These are phyloP conservation scores for Monoplex corrugatus DNA, from an alignment of 2,888 invertebrate species.

Conservation along the genomic window DNA sequence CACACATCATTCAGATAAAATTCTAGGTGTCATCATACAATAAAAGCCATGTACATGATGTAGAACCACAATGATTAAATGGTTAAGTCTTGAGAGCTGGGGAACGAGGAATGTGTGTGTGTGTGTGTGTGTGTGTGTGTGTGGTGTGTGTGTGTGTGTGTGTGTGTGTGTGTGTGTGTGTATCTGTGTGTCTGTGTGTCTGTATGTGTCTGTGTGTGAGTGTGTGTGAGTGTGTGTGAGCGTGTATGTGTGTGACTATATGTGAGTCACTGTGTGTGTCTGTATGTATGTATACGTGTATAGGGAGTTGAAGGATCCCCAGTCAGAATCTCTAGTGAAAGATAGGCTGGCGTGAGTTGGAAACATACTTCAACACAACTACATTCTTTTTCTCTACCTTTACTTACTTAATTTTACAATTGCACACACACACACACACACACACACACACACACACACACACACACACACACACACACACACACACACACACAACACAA, in stretches of 20 bases:
- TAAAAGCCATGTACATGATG: too few relatives aligned
- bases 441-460: neutral
- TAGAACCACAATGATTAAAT: too few relatives aligned
- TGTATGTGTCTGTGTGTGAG: too few relatives aligned
- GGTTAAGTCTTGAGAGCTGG: too few relatives aligned
- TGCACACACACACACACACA: conserved; percentile 26
- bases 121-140: too few relatives aligned
- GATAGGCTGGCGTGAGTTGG: neutral
- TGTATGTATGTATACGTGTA: neutral
- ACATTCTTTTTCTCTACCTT: neutral
- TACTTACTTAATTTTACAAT: neutral
- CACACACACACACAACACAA: neutral
- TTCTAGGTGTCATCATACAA: too few relatives aligned
- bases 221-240: neutral
- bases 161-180: too few relatives aligned
- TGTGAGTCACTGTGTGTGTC: neutral
- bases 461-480: neutral
- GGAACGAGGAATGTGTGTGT: too few relatives aligned
- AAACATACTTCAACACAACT: neutral
- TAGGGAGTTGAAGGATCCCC: neutral
- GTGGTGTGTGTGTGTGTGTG: too few relatives aligned
- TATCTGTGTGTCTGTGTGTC: neutral
- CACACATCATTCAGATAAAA: too few relatives aligned
- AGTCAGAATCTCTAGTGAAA: neutral
- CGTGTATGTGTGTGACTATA: neutral